phyloP scores from a whole-genome alignment of 2,797 vertebrate genomes.

The Macrochelys suwanniensis region DNA sequence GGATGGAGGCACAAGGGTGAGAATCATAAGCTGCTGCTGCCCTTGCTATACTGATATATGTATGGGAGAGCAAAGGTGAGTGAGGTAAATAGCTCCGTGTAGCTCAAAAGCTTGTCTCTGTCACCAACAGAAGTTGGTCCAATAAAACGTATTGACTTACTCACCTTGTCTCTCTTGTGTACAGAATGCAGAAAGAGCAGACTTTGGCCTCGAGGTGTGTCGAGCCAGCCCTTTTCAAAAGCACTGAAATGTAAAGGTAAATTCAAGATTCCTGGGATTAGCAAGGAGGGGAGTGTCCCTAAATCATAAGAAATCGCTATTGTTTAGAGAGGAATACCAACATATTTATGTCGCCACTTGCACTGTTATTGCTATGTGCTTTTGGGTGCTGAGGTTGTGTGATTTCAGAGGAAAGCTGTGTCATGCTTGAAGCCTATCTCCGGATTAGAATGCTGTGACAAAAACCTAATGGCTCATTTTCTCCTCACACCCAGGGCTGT shows the following conservation, averaged over 20 bases:
- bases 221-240: not conserved
- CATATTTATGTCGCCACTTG: not conserved
- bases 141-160: not conserved
- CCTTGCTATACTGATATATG: not conserved
- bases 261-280: not conserved
- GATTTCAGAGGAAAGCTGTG: not conserved
- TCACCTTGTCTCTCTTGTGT: not conserved
- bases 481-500: not conserved
- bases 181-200: not conserved
- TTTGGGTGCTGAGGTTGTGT: not conserved
- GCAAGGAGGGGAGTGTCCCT: not conserved
- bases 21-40: not conserved
- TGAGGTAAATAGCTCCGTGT: not conserved
- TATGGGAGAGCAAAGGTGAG: not conserved
- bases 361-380: not conserved
- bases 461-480: fast-evolving
- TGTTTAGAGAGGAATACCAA: not conserved
- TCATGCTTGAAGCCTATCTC: not conserved
- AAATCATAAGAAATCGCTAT: not conserved
- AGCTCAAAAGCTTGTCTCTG: not conserved
- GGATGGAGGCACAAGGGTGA: not conserved
- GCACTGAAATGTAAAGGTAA: not conserved
- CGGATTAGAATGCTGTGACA: not conserved
- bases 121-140: not conserved
- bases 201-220: not conserved